Evolutionary conservation across 1,140 invertebrate species (phyloP).

Genomic region (Drosophila hydei): DNA sequence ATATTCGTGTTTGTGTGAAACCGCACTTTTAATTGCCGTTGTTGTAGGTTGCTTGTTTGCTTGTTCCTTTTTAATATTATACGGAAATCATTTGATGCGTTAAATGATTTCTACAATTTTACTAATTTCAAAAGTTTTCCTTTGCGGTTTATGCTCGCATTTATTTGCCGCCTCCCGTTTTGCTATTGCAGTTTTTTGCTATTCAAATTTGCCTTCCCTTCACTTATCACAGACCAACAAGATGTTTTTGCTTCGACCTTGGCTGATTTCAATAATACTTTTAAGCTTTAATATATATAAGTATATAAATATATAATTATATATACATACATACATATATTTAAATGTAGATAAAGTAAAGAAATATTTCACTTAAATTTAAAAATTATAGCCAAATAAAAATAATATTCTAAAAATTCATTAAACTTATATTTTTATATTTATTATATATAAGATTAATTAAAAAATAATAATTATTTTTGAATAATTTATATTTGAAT

Average conservation of each 20-base stretch:
- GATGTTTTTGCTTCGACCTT: conserved; percentile 36
- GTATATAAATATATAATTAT: no score
- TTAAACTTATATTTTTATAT: no score
- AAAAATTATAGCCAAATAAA: no score
- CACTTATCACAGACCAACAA: conserved; percentile 84
- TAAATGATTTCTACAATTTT: conserved; percentile 78
- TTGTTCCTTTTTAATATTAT: conserved; percentile 44
- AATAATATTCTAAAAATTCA: no score
- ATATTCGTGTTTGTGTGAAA: conserved; percentile 57
- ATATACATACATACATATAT: no score
- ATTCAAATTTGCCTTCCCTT: conserved; percentile 67
- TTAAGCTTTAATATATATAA: neutral
- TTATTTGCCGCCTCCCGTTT: conserved; percentile 42
- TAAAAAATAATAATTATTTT: no score
- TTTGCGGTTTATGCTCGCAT: conserved; percentile 63
- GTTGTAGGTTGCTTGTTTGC: conserved; percentile 34
- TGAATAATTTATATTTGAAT: no score
- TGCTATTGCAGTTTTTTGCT: conserved; percentile 34
- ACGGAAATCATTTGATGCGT: conserved; percentile 69
- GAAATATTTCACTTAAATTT: no score
- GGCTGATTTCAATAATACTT: neutral
- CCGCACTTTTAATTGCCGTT: conserved; percentile 63
- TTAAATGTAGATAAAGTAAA: no score
- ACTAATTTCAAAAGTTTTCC: conserved; percentile 70
- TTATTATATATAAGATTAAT: no score